Percentiles rank a stretch among this genome's conserved stretches.
Evolutionary conservation across 2,113 vertebrate genomes (phyloP).

Genomic region (Bombycilla garrulus): DNA sequence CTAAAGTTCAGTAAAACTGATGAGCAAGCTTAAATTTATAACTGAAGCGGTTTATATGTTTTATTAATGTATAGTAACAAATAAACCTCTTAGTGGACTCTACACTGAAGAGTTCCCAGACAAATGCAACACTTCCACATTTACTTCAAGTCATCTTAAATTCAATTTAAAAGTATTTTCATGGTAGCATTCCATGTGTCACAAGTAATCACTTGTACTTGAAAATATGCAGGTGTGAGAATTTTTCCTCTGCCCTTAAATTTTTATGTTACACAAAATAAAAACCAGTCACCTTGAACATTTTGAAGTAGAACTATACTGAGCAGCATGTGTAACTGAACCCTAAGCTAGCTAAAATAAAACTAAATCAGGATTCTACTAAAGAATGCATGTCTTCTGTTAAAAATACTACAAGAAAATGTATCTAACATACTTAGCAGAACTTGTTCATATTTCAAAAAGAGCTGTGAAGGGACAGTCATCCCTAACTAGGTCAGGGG

Average conservation of each 20-base stretch:
- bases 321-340: background rate
- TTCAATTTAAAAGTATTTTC: constrained; percentile 60
- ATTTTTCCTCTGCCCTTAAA: background rate
- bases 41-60: constrained; percentile 49
- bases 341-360: background rate
- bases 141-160: constrained; percentile 69
- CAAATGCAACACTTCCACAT: constrained; percentile 71
- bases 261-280: background rate
- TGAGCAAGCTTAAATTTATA: constrained; percentile 53
- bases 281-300: background rate
- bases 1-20: constrained; percentile 52
- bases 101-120: constrained; percentile 64
- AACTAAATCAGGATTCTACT: background rate
- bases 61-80: constrained; percentile 27
- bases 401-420: background rate
- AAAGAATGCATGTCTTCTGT: background rate
- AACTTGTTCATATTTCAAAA: background rate
- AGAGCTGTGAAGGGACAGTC: background rate
- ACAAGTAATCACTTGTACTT: constrained; percentile 47
- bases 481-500: background rate
- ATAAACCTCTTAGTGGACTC: constrained; percentile 29
- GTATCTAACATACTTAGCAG: background rate
- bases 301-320: background rate
- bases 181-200: constrained; percentile 47
- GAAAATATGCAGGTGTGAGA: background rate